Conservation (phyloP, 2,113 vertebrate genomes). For the Nothobranchius kuhntae region DNA sequence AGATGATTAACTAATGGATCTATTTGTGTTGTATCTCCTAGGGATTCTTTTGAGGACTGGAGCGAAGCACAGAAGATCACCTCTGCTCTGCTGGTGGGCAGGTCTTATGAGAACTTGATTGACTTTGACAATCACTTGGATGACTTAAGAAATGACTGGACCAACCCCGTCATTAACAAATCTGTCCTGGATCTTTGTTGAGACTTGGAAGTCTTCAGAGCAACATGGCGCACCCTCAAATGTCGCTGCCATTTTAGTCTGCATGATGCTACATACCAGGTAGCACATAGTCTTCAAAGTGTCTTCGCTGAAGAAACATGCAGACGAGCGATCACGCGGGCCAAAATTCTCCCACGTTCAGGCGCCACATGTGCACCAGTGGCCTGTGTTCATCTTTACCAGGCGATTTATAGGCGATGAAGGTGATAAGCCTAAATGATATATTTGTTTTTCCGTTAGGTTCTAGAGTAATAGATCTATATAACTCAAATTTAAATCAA, state of each 20-base stretch:
- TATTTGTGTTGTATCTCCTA: slow-evolving; percentile 55
- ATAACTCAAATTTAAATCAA: slow-evolving; percentile 26
- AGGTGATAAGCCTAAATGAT: slow-evolving; percentile 29
- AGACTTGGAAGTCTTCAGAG: slow-evolving; percentile 19
- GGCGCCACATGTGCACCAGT: slow-evolving; percentile 37
- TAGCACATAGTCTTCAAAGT: slow-evolving; percentile 45
- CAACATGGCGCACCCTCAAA: slow-evolving; percentile 6
- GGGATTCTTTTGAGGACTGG: slow-evolving; percentile 96
- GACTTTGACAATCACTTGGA: slow-evolving; percentile 98
- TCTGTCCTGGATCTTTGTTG: slow-evolving; percentile 94
- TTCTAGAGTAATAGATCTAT: slow-evolving; percentile 42
- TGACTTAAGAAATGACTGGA: slow-evolving; percentile 97
- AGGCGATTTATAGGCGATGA: slow-evolving; percentile 34
- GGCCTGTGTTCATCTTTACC: slow-evolving; percentile 39
- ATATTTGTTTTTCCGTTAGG: slow-evolving; percentile 29
- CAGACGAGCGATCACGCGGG: slow-evolving; percentile 30
- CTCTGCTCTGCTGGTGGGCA: slow-evolving; percentile 87
- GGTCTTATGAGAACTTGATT: slow-evolving; percentile 90
- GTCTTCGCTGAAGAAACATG: slow-evolving; percentile 26
- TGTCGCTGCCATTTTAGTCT: slow-evolving; percentile 57
- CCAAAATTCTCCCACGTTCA: slow-evolving; percentile 52
- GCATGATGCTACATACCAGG: slow-evolving; percentile 46
- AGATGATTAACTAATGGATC: neutral
- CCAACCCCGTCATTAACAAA: slow-evolving; percentile 97
- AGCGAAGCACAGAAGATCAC: slow-evolving; percentile 92